A percentile compares a stretch with the other conserved stretches of the same genome.
phyloP scores from a whole-genome alignment of 2,888 invertebrate species.

The Amphiduros pacificus region DNA sequence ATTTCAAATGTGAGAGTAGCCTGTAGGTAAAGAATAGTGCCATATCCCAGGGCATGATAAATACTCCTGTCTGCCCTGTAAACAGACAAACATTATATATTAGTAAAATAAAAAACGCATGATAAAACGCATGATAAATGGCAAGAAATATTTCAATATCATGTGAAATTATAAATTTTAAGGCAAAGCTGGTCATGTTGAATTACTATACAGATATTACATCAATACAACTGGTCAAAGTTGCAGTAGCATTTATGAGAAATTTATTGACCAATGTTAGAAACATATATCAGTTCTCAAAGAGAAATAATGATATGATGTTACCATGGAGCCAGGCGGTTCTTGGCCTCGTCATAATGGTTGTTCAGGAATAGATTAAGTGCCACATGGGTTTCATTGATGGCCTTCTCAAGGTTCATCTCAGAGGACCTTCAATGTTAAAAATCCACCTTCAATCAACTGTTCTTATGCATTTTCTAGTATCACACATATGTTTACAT shows the following conservation, averaged over 20 bases:
- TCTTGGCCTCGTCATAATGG: slow-evolving; percentile 79
- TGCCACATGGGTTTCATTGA: slow-evolving; percentile 60
- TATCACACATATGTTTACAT: too few species aligned
- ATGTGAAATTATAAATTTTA: too few species aligned
- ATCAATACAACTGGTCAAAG: not conserved
- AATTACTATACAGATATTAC: too few species aligned
- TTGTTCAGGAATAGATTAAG: slow-evolving; percentile 92
- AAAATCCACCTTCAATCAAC: not conserved
- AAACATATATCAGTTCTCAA: not conserved
- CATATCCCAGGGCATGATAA: slow-evolving; percentile 88
- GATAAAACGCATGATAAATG: not conserved
- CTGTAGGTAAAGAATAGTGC: slow-evolving; percentile 87
- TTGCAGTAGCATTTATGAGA: not conserved
- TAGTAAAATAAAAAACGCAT: not conserved
- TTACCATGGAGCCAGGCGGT: slow-evolving; percentile 79
- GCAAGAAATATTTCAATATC: not conserved
- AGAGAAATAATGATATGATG: slow-evolving; percentile 30
- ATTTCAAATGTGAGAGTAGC: slow-evolving; percentile 91
- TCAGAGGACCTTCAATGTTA: not conserved
- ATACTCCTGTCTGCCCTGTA: slow-evolving; percentile 77
- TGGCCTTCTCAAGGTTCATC: slow-evolving; percentile 19
- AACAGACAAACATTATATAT: not conserved
- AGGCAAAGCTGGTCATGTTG: too few species aligned
- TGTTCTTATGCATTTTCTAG: not conserved
- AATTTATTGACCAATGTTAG: not conserved